phyloP scores from a whole-genome alignment of 2,797 vertebrate species.

The Danio tinwini region DNA sequence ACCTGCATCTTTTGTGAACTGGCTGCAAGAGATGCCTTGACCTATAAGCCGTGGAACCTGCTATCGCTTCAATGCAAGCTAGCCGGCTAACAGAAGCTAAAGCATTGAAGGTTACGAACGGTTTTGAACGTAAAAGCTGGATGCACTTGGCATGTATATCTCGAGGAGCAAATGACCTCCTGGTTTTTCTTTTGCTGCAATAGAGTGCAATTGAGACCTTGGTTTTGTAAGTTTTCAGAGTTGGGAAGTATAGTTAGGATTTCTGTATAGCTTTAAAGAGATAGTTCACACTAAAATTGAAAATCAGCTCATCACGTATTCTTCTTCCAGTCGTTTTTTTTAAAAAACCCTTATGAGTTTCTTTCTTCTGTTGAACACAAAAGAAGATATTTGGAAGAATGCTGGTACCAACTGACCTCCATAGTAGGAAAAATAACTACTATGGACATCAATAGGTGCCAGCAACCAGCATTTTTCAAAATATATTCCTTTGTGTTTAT shows the following conservation, averaged over 20 bases:
- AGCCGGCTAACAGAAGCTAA: conserved; percentile 9
- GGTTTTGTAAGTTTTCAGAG: conserved; percentile 3
- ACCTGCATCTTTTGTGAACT: conserved; percentile 14
- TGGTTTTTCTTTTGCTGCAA: neutral
- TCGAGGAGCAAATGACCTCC: conserved; percentile 12
- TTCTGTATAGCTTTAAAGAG: neutral
- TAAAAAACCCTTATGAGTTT: no score
- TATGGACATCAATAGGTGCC: no score
- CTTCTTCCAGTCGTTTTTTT: no score
- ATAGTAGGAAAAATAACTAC: no score
- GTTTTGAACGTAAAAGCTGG: neutral
- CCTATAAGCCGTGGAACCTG: conserved; percentile 8
- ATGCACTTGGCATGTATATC: neutral
- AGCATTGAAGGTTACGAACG: conserved; percentile 32
- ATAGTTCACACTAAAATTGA: no score
- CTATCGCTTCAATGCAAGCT: neutral
- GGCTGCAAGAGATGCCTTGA: conserved; percentile 51
- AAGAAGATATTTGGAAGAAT: no score
- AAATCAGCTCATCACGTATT: no score
- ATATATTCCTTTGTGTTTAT: no score
- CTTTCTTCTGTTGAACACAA: no score
- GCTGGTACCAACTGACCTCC: no score
- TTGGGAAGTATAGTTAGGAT: neutral
- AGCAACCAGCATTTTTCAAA: no score
- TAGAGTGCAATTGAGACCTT: neutral